Evolutionary conservation across 2,113 vertebrate genomes (phyloP), one percentile per base, ranked within the genome.

Genomic region (Oostethus manadensis): DNA sequence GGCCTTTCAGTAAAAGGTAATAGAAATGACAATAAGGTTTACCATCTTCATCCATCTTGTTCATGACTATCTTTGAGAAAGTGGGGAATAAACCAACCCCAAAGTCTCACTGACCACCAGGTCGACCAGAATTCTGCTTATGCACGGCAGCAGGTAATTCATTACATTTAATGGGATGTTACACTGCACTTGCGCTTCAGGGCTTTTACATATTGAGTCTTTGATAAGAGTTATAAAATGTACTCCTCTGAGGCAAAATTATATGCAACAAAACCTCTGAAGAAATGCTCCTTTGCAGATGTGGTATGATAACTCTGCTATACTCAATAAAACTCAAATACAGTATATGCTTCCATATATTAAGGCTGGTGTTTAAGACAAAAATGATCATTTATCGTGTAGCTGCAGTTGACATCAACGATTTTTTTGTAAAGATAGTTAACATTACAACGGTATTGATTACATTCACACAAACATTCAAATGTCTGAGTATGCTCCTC

Each of bases 21-120:
- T 87, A 78, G 79, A 87, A 85, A 79, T 86, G 79, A 86, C 84
- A 85, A 82, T 80, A 86, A 78, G 80, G 87, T 87, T 86, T 84
- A 84, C 77, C 73, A 72, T 81, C 65, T 83, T 82, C 80, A 87
- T 86, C 85, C 71, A 83, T 82, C 75, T 66, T 78, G 67, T 75
- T 77, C 76, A 82, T 85, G 77, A 81, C 78, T 50, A 53, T 77
- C 65, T 73, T 71, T 61, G 59, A 55, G 56, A 73, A 49, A 66
- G 58, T 38, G 51, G 9, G 29, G 64, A 74, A 62, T 42, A 60
- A 66, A 64, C 73, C 73, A 70, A 66, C 50, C 57, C 50, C 64
- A 50, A 59, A 51, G 57, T 42, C 60, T 56, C 56, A 58, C 65
- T 55, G 23, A 38, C 61, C 63, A 64, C 53, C 68, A 62, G 64